Evolutionary conservation across 2,888 invertebrate genomes (phyloP).

Genomic region (Lomographa bimaculata): DNA sequence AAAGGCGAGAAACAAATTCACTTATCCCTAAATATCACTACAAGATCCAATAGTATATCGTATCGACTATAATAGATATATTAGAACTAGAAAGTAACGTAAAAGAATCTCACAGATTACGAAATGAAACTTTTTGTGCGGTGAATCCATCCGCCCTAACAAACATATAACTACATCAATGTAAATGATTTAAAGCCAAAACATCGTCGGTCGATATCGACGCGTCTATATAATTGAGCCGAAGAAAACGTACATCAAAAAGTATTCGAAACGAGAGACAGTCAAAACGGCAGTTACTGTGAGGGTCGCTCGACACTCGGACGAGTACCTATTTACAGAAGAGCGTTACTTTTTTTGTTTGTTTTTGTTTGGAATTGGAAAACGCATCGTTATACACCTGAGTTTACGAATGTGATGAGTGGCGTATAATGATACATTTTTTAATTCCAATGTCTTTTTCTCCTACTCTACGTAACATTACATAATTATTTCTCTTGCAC

Average conservation of each 20-base stretch:
- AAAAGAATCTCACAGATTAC: slow-evolving; percentile 55
- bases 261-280: slow-evolving; percentile 39
- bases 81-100: slow-evolving; percentile 11
- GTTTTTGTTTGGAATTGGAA: background rate
- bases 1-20: slow-evolving; percentile 37
- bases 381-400: slow-evolving; percentile 2
- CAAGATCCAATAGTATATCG: too few species aligned
- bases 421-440: slow-evolving; percentile 5
- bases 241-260: slow-evolving; percentile 33
- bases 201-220: slow-evolving; percentile 25
- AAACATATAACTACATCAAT: slow-evolving; percentile 34
- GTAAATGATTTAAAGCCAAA: slow-evolving; percentile 53
- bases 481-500: too few species aligned
- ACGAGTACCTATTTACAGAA: slow-evolving; percentile 7
- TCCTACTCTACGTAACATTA: slow-evolving; percentile 11
- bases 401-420: background rate
- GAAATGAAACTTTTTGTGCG: slow-evolving; percentile 58
- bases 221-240: slow-evolving; percentile 43
- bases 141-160: slow-evolving; percentile 44
- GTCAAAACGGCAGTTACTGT: slow-evolving; percentile 58
- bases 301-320: too few species aligned
- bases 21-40: too few species aligned
- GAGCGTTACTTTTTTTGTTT: background rate
- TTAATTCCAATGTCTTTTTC: slow-evolving; percentile 4
- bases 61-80: too few species aligned